These are phyloP conservation scores for Phragmatobia fuliginosa DNA, from an alignment of 2,888 invertebrate genomes.

Conservation along the genomic window DNA sequence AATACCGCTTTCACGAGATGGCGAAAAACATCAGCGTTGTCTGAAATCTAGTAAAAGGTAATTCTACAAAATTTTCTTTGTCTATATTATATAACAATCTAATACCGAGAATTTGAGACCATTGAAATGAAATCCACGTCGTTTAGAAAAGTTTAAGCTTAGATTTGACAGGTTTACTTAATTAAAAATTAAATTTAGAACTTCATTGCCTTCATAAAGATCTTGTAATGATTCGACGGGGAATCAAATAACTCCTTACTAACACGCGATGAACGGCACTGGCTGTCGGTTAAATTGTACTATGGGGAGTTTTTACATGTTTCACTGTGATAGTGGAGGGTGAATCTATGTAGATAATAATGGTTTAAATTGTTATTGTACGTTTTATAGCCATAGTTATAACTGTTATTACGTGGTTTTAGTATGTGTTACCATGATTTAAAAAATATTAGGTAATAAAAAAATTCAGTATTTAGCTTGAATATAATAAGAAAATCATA, in stretches of 20 bases:
- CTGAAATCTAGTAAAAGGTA: neutral
- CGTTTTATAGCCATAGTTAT: constrained; percentile 1
- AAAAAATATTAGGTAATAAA: no score
- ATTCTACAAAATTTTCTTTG: neutral
- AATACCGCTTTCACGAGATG: no score
- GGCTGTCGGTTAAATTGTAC: constrained; percentile 4
- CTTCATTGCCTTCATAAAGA: constrained; percentile 43
- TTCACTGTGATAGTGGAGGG: constrained; percentile 13
- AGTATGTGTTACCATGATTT: neutral
- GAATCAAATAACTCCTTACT: constrained; percentile 34
- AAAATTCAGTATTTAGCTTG: no score
- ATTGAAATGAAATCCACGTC: constrained; percentile 32
- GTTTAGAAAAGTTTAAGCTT: constrained; percentile 38
- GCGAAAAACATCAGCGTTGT: neutral
- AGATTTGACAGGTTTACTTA: constrained; percentile 32
- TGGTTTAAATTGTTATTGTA: constrained; percentile 9
- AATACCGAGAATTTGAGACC: constrained; percentile 26
- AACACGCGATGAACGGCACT: constrained; percentile 42
- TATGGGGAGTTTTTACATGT: constrained; percentile 6
- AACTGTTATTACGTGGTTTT: neutral
- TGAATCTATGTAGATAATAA: constrained; percentile 12
- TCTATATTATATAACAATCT: constrained; percentile 35
- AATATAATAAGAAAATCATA: no score
- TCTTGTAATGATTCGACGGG: constrained; percentile 44
- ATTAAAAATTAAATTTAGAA: constrained; percentile 48